Percentiles rank a stretch among this genome's conserved stretches.
Conservation (phyloP, 2,888 invertebrate species). For the Gymnoscelis rufifasciata region DNA sequence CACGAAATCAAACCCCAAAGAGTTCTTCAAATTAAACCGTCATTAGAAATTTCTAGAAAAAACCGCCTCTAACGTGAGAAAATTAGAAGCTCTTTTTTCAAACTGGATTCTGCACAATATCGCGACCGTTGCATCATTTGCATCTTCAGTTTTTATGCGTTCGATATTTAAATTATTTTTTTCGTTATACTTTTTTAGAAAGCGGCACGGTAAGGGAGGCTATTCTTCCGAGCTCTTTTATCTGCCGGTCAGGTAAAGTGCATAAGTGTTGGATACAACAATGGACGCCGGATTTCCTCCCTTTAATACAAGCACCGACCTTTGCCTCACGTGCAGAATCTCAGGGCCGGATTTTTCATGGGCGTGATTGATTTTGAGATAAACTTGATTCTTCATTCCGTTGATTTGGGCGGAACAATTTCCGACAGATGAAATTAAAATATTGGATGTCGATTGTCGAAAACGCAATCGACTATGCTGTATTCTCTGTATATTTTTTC, state of each 20-base stretch:
- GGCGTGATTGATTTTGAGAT: slow-evolving; percentile 78
- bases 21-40: slow-evolving; percentile 77
- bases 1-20: slow-evolving; percentile 75
- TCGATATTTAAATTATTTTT: slow-evolving; percentile 39
- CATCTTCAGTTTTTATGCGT: slow-evolving; percentile 40
- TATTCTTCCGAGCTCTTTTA: slow-evolving; percentile 56
- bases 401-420: slow-evolving; percentile 49
- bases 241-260: slow-evolving; percentile 73
- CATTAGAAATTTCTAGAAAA: slow-evolving; percentile 71
- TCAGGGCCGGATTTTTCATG: slow-evolving; percentile 67
- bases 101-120: slow-evolving; percentile 43
- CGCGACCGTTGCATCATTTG: slow-evolving; percentile 70
- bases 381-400: slow-evolving; percentile 54
- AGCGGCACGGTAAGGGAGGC: slow-evolving; percentile 48
- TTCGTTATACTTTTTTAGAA: slow-evolving; percentile 61
- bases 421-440: slow-evolving; percentile 35
- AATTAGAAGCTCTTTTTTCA: slow-evolving; percentile 65
- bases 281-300: slow-evolving; percentile 76
- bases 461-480: slow-evolving; percentile 17
- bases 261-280: slow-evolving; percentile 68
- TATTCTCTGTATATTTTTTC: background rate
- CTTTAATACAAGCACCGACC: slow-evolving; percentile 72
- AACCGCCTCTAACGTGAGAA: slow-evolving; percentile 70
- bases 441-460: slow-evolving; percentile 26
- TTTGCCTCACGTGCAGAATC: slow-evolving; percentile 74